Percentiles rank a stretch among this genome's conserved stretches.
Conservation (phyloP, 2,888 invertebrate species). For the Drepana falcataria region DNA sequence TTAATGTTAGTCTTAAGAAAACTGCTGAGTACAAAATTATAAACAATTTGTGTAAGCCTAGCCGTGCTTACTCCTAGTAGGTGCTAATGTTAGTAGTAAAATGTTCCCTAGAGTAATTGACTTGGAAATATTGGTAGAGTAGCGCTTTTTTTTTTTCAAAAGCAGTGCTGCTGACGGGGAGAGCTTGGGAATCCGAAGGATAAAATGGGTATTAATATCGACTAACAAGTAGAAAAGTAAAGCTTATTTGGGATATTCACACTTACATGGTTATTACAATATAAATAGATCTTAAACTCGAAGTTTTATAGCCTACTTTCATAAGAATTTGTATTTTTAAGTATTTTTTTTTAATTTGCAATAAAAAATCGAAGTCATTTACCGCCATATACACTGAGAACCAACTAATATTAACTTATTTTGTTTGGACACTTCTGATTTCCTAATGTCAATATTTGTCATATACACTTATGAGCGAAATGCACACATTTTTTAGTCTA, state of each 20-base stretch:
- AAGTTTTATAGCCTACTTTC: constrained; percentile 71
- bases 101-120: constrained; percentile 92
- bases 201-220: constrained; percentile 48
- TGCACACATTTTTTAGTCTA: no score
- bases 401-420: constrained; percentile 7
- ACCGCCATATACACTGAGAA: constrained; percentile 39
- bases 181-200: constrained; percentile 41
- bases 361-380: constrained; percentile 8
- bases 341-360: constrained; percentile 15
- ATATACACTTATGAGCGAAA: no score
- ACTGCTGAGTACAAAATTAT: constrained; percentile 76
- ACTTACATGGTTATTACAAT: constrained; percentile 49
- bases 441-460: no score
- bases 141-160: constrained; percentile 37
- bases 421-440: no score
- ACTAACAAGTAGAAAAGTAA: constrained; percentile 68
- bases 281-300: constrained; percentile 59
- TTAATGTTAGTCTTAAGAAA: constrained; percentile 70
- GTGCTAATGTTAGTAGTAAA: constrained; percentile 79
- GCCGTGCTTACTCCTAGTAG: constrained; percentile 71
- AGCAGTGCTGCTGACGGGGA: constrained; percentile 38
- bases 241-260: constrained; percentile 65
- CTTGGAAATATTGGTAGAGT: constrained; percentile 84
- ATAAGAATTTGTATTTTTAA: constrained; percentile 69
- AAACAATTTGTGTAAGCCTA: constrained; percentile 72